Conservation (phyloP, 2,888 invertebrate species). For the Calliscelio sp. region DNA sequence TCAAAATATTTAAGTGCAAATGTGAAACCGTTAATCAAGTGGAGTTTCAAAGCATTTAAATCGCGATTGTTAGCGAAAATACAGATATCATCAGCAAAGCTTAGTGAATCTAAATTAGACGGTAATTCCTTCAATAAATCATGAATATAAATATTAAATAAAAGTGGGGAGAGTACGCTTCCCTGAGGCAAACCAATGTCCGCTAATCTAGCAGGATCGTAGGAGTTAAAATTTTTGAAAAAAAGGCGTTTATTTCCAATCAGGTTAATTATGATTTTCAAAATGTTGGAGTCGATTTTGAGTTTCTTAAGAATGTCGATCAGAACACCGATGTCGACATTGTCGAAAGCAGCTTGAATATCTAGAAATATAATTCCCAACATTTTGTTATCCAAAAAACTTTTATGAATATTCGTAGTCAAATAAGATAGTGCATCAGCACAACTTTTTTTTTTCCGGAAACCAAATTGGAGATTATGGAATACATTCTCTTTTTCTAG, state of each 20-base stretch:
- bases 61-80: too few species aligned
- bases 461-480: constrained; percentile 26
- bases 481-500: neutral
- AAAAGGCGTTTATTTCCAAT: neutral
- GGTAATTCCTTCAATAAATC: too few species aligned
- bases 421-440: neutral
- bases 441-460: neutral
- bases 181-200: too few species aligned
- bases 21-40: too few species aligned
- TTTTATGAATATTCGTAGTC: too few species aligned
- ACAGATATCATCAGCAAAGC: too few species aligned
- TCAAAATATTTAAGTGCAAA: too few species aligned
- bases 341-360: constrained; percentile 23
- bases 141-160: too few species aligned
- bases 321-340: neutral
- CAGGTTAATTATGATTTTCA: constrained; percentile 20
- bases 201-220: neutral
- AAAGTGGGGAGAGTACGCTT: too few species aligned
- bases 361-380: neutral
- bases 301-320: neutral
- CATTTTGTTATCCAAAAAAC: neutral
- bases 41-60: too few species aligned
- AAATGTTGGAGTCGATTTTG: neutral
- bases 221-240: constrained; percentile 7
- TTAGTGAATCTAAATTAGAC: too few species aligned